Evolutionary conservation across 2,113 vertebrate genomes (phyloP).

Genomic region (Petaurus breviceps): DNA sequence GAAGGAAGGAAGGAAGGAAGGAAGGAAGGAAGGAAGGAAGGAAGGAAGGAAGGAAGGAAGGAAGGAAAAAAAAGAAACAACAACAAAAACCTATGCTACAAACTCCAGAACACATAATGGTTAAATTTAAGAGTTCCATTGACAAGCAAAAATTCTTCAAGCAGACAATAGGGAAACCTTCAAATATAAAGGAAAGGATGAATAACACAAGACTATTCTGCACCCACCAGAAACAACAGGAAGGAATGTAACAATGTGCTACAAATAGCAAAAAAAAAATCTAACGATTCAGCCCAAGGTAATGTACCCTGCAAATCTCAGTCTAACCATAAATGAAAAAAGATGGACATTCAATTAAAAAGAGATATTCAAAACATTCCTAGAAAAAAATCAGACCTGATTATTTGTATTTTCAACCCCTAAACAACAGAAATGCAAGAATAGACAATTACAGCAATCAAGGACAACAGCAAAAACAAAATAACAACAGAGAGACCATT

Average conservation of each 20-base stretch:
- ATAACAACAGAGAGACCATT: background rate
- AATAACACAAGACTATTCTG: background rate
- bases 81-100: no score
- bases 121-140: no score
- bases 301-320: background rate
- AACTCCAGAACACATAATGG: no score
- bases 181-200: background rate
- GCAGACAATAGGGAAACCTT: background rate
- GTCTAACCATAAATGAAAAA: background rate
- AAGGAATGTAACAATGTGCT: background rate
- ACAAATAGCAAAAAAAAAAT: background rate
- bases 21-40: no score
- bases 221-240: background rate
- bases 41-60: no score
- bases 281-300: background rate
- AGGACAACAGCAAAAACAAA: background rate
- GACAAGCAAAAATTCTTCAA: background rate
- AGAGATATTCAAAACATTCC: background rate
- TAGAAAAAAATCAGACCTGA: background rate
- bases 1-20: no score
- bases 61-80: no score
- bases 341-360: background rate
- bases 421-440: background rate
- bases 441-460: background rate
- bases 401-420: background rate